Percentiles rank a stretch among this genome's conserved stretches.
Evolutionary conservation across 2,797 vertebrate genomes (phyloP).

Genomic region (Pangasius sanitwongsei): DNA sequence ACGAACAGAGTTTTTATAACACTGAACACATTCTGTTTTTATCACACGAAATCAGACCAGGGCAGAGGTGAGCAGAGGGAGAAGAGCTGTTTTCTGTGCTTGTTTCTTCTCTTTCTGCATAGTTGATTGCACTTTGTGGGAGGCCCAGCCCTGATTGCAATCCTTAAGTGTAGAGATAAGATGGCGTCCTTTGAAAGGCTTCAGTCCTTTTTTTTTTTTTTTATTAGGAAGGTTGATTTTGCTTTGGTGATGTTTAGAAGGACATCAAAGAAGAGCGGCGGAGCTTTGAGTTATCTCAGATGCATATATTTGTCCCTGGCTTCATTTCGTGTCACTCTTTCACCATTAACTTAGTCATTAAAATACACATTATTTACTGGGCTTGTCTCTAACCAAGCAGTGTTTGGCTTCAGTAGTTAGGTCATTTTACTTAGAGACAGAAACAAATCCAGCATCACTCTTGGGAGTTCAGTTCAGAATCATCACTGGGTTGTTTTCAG

Average conservation of each 20-base stretch:
- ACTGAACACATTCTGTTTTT: neutral
- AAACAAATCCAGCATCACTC: neutral
- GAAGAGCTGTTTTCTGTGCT: constrained; percentile 40
- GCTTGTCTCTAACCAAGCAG: neutral
- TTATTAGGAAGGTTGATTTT: constrained; percentile 23
- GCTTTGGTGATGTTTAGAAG: constrained; percentile 31
- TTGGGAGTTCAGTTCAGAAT: neutral
- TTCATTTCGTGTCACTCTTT: constrained; percentile 66
- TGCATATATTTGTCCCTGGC: constrained; percentile 56
- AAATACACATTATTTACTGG: neutral
- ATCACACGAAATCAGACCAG: constrained; percentile 31
- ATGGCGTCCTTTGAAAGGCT: neutral
- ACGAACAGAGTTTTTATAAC: constrained; percentile 11
- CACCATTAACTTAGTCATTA: constrained; percentile 55
- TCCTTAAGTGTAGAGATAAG: neutral
- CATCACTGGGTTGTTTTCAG: neutral
- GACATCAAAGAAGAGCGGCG: constrained; percentile 50
- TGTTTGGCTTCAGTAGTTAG: neutral
- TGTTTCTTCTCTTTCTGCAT: constrained; percentile 27
- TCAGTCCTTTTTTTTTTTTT: neutral
- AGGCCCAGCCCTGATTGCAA: constrained; percentile 1
- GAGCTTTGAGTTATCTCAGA: constrained; percentile 59
- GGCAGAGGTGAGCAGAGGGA: neutral
- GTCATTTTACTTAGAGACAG: neutral
- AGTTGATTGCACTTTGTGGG: constrained; percentile 34